Percentiles rank a stretch among this genome's conserved stretches.
phyloP scores from a whole-genome alignment of 2,888 invertebrate species.

The Heteromurus nitidus region DNA sequence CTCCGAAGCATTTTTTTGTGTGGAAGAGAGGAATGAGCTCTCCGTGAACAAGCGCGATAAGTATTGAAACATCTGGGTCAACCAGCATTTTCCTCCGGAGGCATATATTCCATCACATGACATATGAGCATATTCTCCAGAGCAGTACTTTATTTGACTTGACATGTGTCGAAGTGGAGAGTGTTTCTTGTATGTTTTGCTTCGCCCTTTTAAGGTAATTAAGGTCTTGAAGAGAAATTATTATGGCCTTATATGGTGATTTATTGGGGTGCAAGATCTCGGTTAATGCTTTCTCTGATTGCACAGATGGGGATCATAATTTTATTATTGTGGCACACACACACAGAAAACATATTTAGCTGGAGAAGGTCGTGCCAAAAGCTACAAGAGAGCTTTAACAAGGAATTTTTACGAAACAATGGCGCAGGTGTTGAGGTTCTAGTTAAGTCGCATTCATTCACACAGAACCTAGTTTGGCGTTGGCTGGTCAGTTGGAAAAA shows the following conservation, averaged over 20 bases:
- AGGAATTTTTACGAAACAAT: no score
- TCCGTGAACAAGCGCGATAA: slow-evolving; percentile 11
- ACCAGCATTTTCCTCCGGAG: slow-evolving; percentile 38
- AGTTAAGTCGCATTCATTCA: no score
- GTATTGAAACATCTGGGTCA: slow-evolving; percentile 47
- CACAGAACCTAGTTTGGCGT: no score
- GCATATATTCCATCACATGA: neutral
- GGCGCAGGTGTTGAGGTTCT: no score
- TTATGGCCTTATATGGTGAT: slow-evolving; percentile 32
- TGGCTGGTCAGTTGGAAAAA: no score
- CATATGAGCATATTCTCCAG: slow-evolving; percentile 7
- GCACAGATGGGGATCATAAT: slow-evolving; percentile 21
- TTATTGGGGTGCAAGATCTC: slow-evolving; percentile 50
- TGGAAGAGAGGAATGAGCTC: neutral
- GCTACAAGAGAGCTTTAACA: no score
- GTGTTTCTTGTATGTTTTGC: no score
- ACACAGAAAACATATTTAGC: no score
- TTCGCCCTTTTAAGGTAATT: slow-evolving; percentile 47
- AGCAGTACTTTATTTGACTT: neutral
- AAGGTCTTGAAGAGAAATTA: slow-evolving; percentile 37
- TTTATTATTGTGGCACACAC: slow-evolving; percentile 36
- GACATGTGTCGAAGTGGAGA: slow-evolving; percentile 7
- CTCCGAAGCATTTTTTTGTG: neutral
- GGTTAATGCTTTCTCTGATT: slow-evolving; percentile 53
- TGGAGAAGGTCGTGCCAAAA: no score